A percentile compares a stretch with the other conserved stretches of the same genome.
phyloP scores from a whole-genome alignment of 2,888 invertebrate genomes.

The Parnassius smintheus region DNA sequence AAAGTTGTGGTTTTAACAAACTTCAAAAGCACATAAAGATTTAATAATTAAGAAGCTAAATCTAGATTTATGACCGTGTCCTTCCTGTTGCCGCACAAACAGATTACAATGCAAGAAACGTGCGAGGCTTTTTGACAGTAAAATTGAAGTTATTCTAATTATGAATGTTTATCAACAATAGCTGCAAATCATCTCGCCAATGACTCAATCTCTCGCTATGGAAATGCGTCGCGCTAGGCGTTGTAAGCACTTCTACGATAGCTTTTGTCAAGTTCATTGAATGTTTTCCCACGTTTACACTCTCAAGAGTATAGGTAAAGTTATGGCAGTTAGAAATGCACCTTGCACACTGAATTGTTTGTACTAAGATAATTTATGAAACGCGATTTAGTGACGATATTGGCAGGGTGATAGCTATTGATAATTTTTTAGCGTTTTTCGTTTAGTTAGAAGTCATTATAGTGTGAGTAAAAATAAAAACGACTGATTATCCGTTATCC shows the following conservation, averaged over 20 bases:
- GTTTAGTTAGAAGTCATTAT: too few relatives aligned
- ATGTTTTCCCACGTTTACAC: background rate
- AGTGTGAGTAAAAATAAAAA: too few relatives aligned
- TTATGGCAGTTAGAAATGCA: too few relatives aligned
- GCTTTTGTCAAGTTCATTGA: conserved; percentile 20
- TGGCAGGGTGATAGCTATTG: too few relatives aligned
- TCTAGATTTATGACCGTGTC: background rate
- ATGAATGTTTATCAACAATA: conserved; percentile 15
- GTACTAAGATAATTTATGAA: too few relatives aligned
- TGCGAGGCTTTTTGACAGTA: background rate
- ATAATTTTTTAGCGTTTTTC: too few relatives aligned
- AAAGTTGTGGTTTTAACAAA: too few relatives aligned
- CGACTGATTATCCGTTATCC: too few relatives aligned
- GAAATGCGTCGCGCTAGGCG: conserved; percentile 13
- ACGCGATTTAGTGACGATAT: too few relatives aligned
- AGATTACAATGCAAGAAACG: conserved; percentile 11
- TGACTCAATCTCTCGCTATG: conserved; percentile 19
- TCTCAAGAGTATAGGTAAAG: too few relatives aligned
- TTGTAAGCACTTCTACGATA: conserved; percentile 10
- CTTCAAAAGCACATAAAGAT: too few relatives aligned
- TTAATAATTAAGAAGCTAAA: background rate
- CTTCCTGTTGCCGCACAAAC: background rate
- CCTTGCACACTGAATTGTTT: too few relatives aligned
- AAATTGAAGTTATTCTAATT: conserved; percentile 18
- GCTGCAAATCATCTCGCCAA: conserved; percentile 3